Evolutionary conservation across 2,888 invertebrate genomes (phyloP).

Genomic region (Anodontia alba): DNA sequence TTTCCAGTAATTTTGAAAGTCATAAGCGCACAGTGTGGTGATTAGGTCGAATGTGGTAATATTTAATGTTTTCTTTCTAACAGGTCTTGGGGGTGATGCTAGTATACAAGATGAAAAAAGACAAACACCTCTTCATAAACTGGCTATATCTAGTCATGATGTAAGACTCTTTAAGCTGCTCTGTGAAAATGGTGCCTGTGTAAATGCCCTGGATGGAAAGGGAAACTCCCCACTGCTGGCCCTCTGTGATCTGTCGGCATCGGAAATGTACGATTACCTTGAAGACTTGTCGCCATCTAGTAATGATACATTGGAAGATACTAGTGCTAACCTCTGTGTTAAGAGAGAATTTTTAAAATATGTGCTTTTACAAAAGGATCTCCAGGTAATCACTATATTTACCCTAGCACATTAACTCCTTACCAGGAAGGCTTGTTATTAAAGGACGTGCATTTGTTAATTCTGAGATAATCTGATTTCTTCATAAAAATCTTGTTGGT

Average conservation of each 20-base stretch:
- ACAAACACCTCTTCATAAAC: slow-evolving; percentile 74
- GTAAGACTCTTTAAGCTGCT: slow-evolving; percentile 70
- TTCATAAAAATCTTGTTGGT: too few species aligned
- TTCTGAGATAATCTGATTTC: too few species aligned
- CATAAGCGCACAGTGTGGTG: too few species aligned
- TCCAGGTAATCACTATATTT: slow-evolving; percentile 72
- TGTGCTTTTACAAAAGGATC: slow-evolving; percentile 67
- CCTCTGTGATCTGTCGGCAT: slow-evolving; percentile 73
- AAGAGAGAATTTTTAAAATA: slow-evolving; percentile 71
- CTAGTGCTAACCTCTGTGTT: slow-evolving; percentile 64
- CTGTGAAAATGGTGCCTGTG: slow-evolving; percentile 76
- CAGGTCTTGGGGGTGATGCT: slow-evolving; percentile 78
- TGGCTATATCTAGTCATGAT: slow-evolving; percentile 72
- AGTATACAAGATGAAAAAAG: slow-evolving; percentile 73
- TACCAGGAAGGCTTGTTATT: not conserved
- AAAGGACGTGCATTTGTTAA: too few species aligned
- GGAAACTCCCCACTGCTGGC: slow-evolving; percentile 78
- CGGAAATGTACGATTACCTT: slow-evolving; percentile 69
- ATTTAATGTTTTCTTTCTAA: not conserved
- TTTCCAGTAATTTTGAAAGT: too few species aligned
- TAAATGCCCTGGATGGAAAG: slow-evolving; percentile 69
- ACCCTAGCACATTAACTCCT: too few species aligned
- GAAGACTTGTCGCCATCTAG: slow-evolving; percentile 75
- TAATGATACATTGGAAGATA: slow-evolving; percentile 70
- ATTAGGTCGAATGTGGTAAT: too few species aligned